Base-by-base conservation (phyloP, 1,140 invertebrate species). In the Drosophila sulfurigaster region DNA sequence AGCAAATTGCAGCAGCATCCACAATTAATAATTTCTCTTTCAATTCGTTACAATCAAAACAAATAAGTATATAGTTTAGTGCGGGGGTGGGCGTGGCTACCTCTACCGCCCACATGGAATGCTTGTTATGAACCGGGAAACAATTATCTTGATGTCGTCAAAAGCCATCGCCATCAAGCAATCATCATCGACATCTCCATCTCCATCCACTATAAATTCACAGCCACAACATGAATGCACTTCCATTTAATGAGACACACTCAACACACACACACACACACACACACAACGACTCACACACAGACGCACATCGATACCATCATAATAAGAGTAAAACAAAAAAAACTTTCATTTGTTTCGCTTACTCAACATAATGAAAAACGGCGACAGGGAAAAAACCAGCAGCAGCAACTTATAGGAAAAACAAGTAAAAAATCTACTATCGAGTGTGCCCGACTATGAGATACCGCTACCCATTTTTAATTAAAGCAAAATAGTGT, bases 1-100 rank as follows among this genome's bases (percentile, higher is more conserved):
- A 56, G 15, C 74, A 70, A 73, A 86, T 81, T 83, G 77, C 74
- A 75, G 74, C 74, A 75, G 74, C 70, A 65, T 20, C 64, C 69
- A 83, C 78, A 87, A 88, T 87, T 88, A 88, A 88, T 87, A 87
- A 87, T 88, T 87, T 88, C 85, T 78, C 73, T 75, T 78, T 67
- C 48, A 69, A 85, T 81, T 71, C 54, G 70, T 49, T 20, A 38
- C 45, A 57, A 41, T 11, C 54, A 57, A 57, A 54, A 41, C 35
- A 57, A 10, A 20, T 41, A 41, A 41, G 54, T 57, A 57, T 38
- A 38, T 38, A 7, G 30, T 30, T 16, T 56, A 38, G 30, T 56
- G 52, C 16, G 54, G 20, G 38, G 41, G 49, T 64, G 76, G 56
- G 54, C 62, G 62, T 65, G 49, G 43, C 35, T 5, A 1, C 35